phyloP scores from a whole-genome alignment of 2,888 invertebrate species.

The Dasysyrphus albostriatus region DNA sequence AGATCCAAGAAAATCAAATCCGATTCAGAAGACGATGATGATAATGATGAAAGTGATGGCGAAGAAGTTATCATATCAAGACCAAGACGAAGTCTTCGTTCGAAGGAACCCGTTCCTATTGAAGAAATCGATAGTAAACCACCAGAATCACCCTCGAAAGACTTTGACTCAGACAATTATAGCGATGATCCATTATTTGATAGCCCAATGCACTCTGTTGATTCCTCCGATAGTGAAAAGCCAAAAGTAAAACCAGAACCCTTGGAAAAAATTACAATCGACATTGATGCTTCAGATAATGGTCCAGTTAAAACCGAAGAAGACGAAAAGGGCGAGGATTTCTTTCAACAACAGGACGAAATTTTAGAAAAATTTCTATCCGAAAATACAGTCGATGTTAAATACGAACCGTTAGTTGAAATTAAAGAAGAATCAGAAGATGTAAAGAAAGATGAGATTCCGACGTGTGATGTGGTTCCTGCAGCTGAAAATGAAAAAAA shows the following conservation, averaged over 20 bases:
- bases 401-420: conserved; percentile 21
- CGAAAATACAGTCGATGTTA: conserved; percentile 61
- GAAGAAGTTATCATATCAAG: conserved; percentile 62
- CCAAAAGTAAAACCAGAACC: conserved; percentile 75
- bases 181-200: conserved; percentile 78
- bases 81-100: conserved; percentile 37
- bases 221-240: conserved; percentile 78
- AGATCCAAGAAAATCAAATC: conserved; percentile 67
- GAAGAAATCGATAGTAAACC: conserved; percentile 12
- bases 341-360: conserved; percentile 80
- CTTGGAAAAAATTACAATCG: conserved; percentile 73
- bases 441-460: not conserved
- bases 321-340: conserved; percentile 73
- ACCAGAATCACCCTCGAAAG: not conserved
- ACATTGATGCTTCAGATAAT: not conserved
- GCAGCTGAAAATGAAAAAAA: conserved; percentile 11
- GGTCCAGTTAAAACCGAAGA: conserved; percentile 78
- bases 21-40: conserved; percentile 9
- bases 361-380: conserved; percentile 79
- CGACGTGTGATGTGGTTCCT: conserved; percentile 3
- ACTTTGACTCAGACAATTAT: conserved; percentile 50
- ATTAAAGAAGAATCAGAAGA: conserved; percentile 24
- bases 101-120: not conserved
- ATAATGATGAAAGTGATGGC: not conserved
- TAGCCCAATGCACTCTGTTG: conserved; percentile 45